Percentiles rank a stretch among this genome's conserved stretches.
Evolutionary conservation across 2,888 invertebrate genomes (phyloP).

Genomic region (Eupithecia inturbata): DNA sequence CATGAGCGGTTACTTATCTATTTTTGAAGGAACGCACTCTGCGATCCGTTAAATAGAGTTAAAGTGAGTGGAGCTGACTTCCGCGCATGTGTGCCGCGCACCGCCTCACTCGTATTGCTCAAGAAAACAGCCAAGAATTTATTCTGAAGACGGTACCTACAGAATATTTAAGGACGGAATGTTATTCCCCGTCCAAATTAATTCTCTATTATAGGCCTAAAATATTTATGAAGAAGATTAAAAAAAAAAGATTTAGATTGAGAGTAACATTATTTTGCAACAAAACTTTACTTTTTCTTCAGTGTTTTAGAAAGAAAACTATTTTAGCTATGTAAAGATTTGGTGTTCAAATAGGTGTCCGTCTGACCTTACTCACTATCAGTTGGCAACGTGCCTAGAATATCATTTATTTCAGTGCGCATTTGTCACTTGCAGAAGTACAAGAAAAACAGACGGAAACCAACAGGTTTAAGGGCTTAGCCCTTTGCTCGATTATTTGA

Average conservation of each 20-base stretch:
- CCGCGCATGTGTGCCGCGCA: slow-evolving; percentile 77
- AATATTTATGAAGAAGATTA: slow-evolving; percentile 44
- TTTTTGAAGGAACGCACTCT: slow-evolving; percentile 75
- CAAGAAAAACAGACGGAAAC: slow-evolving; percentile 29
- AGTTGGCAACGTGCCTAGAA: slow-evolving; percentile 35
- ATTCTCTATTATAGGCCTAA: slow-evolving; percentile 44
- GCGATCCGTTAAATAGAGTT: slow-evolving; percentile 79
- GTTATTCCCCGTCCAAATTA: slow-evolving; percentile 44
- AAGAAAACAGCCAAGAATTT: slow-evolving; percentile 62
- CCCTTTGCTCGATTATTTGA: not conserved
- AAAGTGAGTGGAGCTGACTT: slow-evolving; percentile 74
- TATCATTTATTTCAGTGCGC: slow-evolving; percentile 33
- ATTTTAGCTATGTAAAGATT: slow-evolving; percentile 29
- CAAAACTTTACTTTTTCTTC: not conserved
- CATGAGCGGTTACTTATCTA: slow-evolving; percentile 75
- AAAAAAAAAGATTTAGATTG: slow-evolving; percentile 31
- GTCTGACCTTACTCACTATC: slow-evolving; percentile 33
- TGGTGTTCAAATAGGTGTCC: slow-evolving; percentile 26
- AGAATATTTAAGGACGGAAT: slow-evolving; percentile 41
- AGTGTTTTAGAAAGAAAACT: slow-evolving; percentile 10
- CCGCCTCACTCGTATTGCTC: slow-evolving; percentile 66
- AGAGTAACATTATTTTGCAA: not conserved
- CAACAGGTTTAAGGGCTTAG: slow-evolving; percentile 32
- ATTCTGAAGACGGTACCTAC: slow-evolving; percentile 50
- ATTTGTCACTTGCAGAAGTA: slow-evolving; percentile 27